Percentiles rank a stretch among this genome's conserved stretches.
These are phyloP conservation scores for Ceramica pisi DNA, from an alignment of 2,888 invertebrate genomes.

Conservation along the genomic window DNA sequence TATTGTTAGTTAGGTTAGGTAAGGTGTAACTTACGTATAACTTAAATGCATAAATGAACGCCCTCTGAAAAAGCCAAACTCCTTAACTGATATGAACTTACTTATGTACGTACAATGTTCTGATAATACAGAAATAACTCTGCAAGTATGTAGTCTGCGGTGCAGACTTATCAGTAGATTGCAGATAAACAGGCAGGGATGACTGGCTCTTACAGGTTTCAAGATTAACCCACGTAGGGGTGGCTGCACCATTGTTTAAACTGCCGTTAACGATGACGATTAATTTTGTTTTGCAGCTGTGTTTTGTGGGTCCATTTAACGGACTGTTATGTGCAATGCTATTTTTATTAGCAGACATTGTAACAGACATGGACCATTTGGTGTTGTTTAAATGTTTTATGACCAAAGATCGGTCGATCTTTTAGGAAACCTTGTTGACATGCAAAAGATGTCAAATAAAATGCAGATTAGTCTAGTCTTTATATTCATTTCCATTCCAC, in stretches of 20 bases:
- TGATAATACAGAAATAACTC: constrained; percentile 49
- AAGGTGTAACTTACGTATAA: no score
- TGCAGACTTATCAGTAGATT: constrained; percentile 56
- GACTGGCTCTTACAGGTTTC: constrained; percentile 50
- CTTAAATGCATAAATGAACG: neutral
- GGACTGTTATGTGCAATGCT: neutral
- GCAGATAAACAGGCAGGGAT: constrained; percentile 52
- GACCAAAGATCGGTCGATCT: neutral
- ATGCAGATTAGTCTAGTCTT: neutral
- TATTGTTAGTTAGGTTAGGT: no score
- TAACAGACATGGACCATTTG: neutral
- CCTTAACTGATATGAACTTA: neutral
- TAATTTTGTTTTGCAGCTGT: neutral
- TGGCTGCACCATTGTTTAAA: constrained; percentile 28
- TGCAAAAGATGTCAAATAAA: neutral
- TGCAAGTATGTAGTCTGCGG: constrained; percentile 30
- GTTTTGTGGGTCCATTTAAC: neutral
- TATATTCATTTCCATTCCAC: constrained; percentile 8
- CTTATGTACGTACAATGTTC: constrained; percentile 15
- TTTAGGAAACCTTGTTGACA: neutral
- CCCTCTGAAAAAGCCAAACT: neutral
- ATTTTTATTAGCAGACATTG: neutral
- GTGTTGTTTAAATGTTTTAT: neutral
- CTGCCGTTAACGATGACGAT: neutral
- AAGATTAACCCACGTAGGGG: constrained; percentile 48